Percentiles rank a stretch among this genome's conserved stretches.
phyloP scores from a whole-genome alignment of 1,140 invertebrate species.

The Ceratitis capitata region DNA sequence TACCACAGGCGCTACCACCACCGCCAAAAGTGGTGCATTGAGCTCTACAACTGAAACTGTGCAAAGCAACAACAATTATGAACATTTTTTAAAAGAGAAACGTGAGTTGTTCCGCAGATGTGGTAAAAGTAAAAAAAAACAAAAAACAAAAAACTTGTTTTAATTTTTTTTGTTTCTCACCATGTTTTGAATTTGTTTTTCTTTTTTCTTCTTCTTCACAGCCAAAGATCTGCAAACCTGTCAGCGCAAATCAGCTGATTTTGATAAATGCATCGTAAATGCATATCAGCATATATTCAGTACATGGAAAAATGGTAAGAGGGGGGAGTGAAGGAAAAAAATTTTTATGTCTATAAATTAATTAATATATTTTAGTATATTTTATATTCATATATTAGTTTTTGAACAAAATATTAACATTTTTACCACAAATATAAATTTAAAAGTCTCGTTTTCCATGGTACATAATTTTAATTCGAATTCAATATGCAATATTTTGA shows the following conservation, averaged over 20 bases:
- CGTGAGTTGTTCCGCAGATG: not conserved
- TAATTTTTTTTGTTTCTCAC: not conserved
- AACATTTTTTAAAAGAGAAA: not conserved
- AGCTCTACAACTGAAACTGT: conserved; percentile 3
- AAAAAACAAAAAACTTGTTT: not conserved
- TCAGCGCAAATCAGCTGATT: conserved; percentile 20
- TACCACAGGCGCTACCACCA: not conserved
- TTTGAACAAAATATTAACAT: no score
- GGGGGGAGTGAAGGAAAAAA: not conserved
- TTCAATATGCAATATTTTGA: no score
- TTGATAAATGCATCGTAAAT: conserved; percentile 22
- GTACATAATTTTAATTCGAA: no score
- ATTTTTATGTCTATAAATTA: not conserved
- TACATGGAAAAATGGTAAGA: conserved; percentile 17
- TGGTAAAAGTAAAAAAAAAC: not conserved
- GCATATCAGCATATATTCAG: conserved; percentile 15
- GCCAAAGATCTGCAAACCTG: conserved; percentile 20
- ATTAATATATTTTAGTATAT: no score
- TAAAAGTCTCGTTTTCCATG: no score
- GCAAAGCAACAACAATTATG: not conserved
- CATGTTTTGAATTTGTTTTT: not conserved
- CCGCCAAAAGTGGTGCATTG: not conserved
- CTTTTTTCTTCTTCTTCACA: no score
- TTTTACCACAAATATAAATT: no score
- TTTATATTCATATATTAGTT: no score